Base-by-base conservation (phyloP, 2,888 invertebrate genomes). In the Sphaerophoria rueppellii region DNA sequence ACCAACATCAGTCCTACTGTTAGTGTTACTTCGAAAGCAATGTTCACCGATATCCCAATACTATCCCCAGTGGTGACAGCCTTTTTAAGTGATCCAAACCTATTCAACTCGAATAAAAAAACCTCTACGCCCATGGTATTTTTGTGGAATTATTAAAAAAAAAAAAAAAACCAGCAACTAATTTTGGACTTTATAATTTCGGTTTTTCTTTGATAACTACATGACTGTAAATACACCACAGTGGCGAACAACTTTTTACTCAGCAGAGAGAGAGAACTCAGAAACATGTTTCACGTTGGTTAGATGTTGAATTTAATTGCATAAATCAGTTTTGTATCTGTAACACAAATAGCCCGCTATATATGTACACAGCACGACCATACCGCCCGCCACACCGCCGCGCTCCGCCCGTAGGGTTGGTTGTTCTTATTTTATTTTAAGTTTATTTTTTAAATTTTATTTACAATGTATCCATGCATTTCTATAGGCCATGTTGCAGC, bases 301-400 rank as follows among this genome's bases (percentile, higher is more conserved):
- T 76, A 71, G 67, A 75, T 71, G 74, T 71, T 74, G 67, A 69
- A 65, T 85, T 80, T 77, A 81, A 85, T 85, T 77, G 76, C 76
- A 85, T 85, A 85, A 81, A 85, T 80, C 81, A 85, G 76, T 85
- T 85, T 85, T 73, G 75, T 79, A 71, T 80, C 55, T 80, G 61
- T 72, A 72, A 52, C 81, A 69, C 70, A 85, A 75, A 79, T 65
- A 79, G 32, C 57, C 63, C 78, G 50, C 72, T 65, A 72, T 72
- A n/a, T n/a, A n/a, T n/a, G n/a, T n/a, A n/a, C n/a, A n/a, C n/a
- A n/a, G 61, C 32, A 40, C 75, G n/a, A 14, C 52, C 37, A n/a
- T n/a, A 14, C 67, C 37, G n/a, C 46, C 43, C 16, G 55, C 35
- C 50, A n/a, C n/a, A n/a, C n/a, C n/a, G n/a, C n/a, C n/a, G n/a